Conservation (phyloP, 2,888 invertebrate species). For the Xestia xanthographa region DNA sequence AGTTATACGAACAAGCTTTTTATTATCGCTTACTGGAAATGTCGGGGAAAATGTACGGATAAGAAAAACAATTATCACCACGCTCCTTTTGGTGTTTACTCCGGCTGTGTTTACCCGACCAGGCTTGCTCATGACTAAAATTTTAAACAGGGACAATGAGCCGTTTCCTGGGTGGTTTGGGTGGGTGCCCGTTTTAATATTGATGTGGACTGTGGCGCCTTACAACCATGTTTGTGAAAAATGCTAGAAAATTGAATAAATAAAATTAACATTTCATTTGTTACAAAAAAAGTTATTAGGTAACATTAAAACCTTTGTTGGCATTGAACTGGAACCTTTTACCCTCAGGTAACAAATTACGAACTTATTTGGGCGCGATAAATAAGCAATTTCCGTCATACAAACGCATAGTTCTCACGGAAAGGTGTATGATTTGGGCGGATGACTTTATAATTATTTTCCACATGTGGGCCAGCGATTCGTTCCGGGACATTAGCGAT, state of each 20-base stretch:
- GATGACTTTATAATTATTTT: conserved; percentile 87
- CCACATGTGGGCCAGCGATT: conserved; percentile 85
- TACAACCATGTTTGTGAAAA: conserved; percentile 12
- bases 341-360: conserved; percentile 35
- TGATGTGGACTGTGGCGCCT: conserved; percentile 55
- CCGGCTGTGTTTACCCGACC: conserved; percentile 56
- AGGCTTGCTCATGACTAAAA: conserved; percentile 67
- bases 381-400: conserved; percentile 79
- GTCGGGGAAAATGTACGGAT: conserved; percentile 72
- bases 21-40: conserved; percentile 79
- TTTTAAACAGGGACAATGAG: conserved; percentile 70
- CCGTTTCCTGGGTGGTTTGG: conserved; percentile 65
- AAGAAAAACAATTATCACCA: conserved; percentile 78
- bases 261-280: conserved; percentile 19
- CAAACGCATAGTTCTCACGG: conserved; percentile 80
- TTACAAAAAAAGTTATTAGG: neutral
- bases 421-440: conserved; percentile 76
- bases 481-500: conserved; percentile 86
- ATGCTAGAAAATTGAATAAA: conserved; percentile 32
- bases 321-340: conserved; percentile 23
- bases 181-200: conserved; percentile 62
- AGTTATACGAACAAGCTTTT: conserved; percentile 81
- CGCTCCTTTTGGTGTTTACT: conserved; percentile 67
- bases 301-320: conserved; percentile 1
- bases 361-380: conserved; percentile 64